These are phyloP conservation scores for Lepidurus couesii DNA, from an alignment of 1,140 invertebrate genomes.

Conservation along the genomic window DNA sequence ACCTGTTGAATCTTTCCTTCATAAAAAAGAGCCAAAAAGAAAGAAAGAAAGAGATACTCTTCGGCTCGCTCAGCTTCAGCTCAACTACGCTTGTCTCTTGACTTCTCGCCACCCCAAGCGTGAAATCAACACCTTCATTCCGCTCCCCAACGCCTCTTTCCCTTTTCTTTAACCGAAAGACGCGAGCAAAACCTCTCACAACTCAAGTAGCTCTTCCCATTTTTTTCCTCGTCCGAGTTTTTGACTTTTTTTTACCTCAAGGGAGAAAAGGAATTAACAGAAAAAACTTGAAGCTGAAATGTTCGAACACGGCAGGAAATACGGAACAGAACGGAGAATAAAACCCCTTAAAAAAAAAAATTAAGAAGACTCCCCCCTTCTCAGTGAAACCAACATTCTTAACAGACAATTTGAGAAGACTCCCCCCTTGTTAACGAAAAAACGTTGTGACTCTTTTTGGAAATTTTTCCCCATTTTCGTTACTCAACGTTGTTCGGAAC, in stretches of 20 bases:
- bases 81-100: constrained; percentile 3
- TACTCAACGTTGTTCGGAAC: no score
- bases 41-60: not conserved
- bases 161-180: not conserved
- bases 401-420: no score
- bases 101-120: constrained; percentile 11
- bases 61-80: not conserved
- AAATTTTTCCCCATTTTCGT: no score
- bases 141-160: not conserved
- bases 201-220: not conserved
- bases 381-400: no score
- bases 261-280: not conserved
- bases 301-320: no score
- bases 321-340: no score
- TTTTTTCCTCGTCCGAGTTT: not conserved
- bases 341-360: no score
- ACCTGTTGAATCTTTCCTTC: no score
- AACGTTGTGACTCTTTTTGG: no score
- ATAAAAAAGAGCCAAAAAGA: not conserved
- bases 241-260: not conserved
- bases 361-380: no score
- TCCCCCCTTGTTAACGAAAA: no score
- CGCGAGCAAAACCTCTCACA: not conserved
- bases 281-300: not conserved
- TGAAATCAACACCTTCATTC: constrained; percentile 19